Evolutionary conservation across 2,888 invertebrate genomes (phyloP).

Genomic region (Patella ulyssiponensis): DNA sequence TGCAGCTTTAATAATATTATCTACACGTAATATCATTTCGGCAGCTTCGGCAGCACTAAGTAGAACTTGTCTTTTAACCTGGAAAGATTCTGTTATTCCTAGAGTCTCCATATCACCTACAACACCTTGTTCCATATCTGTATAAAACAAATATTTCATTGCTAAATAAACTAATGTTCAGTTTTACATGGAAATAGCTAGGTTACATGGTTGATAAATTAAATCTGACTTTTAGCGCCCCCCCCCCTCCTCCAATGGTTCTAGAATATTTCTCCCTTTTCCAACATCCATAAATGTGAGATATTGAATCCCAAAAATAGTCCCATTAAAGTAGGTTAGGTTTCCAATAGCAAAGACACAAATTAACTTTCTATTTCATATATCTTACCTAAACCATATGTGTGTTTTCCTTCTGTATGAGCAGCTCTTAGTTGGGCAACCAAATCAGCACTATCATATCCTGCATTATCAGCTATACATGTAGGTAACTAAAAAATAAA

Average conservation of each 20-base stretch:
- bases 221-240: too few relatives aligned
- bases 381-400: slow-evolving; percentile 83
- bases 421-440: slow-evolving; percentile 91
- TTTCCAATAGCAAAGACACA: neutral
- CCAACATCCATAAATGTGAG: too few relatives aligned
- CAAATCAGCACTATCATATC: slow-evolving; percentile 94
- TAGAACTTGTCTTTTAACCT: slow-evolving; percentile 95
- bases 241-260: too few relatives aligned
- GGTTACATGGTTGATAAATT: too few relatives aligned
- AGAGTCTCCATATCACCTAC: slow-evolving; percentile 91
- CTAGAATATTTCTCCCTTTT: too few relatives aligned
- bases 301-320: too few relatives aligned
- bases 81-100: slow-evolving; percentile 96
- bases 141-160: neutral
- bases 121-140: slow-evolving; percentile 90
- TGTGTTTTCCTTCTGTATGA: slow-evolving; percentile 86
- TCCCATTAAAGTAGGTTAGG: neutral
- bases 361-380: neutral
- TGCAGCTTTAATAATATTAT: slow-evolving; percentile 91
- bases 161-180: too few relatives aligned
- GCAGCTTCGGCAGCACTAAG: slow-evolving; percentile 96
- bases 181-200: too few relatives aligned
- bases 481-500: slow-evolving; percentile 82
- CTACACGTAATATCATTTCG: slow-evolving; percentile 98
- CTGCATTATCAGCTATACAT: slow-evolving; percentile 98